phyloP scores from a whole-genome alignment of 2,113 vertebrate genomes.

The Cottus gobio region DNA sequence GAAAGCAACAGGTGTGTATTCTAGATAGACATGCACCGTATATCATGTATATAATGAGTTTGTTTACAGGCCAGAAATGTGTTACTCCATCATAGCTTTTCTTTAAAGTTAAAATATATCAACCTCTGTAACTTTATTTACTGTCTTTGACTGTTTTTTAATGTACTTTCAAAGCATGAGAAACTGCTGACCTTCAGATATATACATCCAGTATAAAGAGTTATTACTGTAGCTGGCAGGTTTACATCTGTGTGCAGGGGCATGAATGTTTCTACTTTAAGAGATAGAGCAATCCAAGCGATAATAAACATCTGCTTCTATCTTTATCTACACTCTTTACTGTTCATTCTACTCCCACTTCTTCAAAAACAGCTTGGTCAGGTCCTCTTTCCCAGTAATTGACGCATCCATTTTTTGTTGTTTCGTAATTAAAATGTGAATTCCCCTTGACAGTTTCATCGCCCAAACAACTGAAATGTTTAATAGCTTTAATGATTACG shows the following conservation, averaged over 20 bases:
- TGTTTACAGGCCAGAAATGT: background rate
- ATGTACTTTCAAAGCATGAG: too few species aligned
- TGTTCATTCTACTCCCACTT: background rate
- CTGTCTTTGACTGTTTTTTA: too few species aligned
- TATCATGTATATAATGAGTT: background rate
- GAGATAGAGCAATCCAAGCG: background rate
- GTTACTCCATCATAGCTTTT: background rate
- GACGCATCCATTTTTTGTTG: background rate
- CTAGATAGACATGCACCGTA: background rate
- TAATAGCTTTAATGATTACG: background rate
- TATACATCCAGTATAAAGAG: too few species aligned
- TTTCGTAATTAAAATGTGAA: background rate
- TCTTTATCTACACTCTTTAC: background rate
- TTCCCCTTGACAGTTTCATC: background rate
- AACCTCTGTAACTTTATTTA: too few species aligned
- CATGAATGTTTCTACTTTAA: background rate
- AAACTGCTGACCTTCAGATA: too few species aligned
- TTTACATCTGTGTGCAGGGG: background rate
- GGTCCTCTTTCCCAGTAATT: background rate
- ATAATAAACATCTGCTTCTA: background rate
- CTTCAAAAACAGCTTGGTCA: background rate
- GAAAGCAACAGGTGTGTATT: constrained; percentile 62
- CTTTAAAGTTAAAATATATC: too few species aligned
- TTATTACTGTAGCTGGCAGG: too few species aligned
- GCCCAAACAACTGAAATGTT: background rate